phyloP scores from a whole-genome alignment of 2,797 vertebrate species.

The Ctenopoma multispine region DNA sequence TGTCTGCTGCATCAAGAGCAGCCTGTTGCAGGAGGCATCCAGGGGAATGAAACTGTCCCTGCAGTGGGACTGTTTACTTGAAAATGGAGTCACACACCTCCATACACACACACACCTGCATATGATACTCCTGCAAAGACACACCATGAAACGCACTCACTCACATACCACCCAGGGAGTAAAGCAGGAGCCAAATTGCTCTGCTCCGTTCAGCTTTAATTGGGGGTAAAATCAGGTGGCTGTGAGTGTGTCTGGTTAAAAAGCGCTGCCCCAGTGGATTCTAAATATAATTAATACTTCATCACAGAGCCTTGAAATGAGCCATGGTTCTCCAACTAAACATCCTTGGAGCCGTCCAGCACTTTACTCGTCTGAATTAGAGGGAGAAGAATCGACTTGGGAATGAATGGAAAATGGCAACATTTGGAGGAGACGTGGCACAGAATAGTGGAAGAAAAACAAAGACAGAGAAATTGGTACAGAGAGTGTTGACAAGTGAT shows the following conservation, averaged over 20 bases:
- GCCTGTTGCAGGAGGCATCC: conserved; percentile 33
- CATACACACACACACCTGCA: conserved; percentile 12
- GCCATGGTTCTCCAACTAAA: conserved; percentile 44
- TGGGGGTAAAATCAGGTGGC: conserved; percentile 74
- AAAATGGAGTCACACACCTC: conserved; percentile 31
- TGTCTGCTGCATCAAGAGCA: conserved; percentile 26
- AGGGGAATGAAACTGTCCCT: conserved; percentile 43
- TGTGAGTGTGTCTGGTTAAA: conserved; percentile 59
- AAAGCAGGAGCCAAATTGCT: conserved; percentile 52
- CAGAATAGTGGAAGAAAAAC: background rate
- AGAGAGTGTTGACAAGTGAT: background rate
- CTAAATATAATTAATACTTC: conserved; percentile 75
- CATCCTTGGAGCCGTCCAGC: conserved; percentile 45
- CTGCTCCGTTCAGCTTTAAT: conserved; percentile 68
- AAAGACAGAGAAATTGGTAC: background rate
- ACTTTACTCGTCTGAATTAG: conserved; percentile 25
- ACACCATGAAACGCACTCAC: conserved; percentile 27
- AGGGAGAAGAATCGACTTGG: background rate
- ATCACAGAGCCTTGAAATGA: conserved; percentile 69
- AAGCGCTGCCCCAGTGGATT: conserved; percentile 59
- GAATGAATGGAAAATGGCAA: conserved; percentile 1
- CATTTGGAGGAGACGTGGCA: background rate
- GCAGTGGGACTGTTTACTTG: conserved; percentile 63
- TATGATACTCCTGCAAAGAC: conserved; percentile 5
- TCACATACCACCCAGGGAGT: conserved; percentile 47